A percentile compares a stretch with the other conserved stretches of the same genome.
Conservation (phyloP, 2,797 vertebrate species). For the Steatocranus sp. region DNA sequence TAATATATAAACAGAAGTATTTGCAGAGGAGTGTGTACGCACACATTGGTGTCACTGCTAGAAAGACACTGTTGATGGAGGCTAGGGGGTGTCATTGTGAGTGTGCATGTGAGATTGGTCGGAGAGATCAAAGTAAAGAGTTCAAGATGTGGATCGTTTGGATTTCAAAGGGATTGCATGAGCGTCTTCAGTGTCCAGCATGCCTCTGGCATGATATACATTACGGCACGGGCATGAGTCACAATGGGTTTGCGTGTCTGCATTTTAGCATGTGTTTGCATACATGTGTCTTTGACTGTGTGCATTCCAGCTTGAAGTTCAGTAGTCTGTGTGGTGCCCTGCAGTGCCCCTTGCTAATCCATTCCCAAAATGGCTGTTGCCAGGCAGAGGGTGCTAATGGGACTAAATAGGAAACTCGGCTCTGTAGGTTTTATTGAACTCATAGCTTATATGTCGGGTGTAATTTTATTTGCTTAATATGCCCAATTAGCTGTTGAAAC, state of each 20-base stretch:
- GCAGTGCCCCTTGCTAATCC: conserved; percentile 47
- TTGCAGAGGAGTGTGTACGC: neutral
- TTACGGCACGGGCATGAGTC: conserved; percentile 36
- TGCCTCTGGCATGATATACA: conserved; percentile 22
- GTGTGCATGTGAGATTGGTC: neutral
- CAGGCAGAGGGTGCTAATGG: conserved; percentile 54
- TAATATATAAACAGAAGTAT: neutral
- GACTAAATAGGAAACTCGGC: conserved; percentile 3
- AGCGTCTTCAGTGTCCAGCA: conserved; percentile 8
- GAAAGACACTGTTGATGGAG: neutral
- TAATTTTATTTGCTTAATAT: neutral
- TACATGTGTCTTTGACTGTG: conserved; percentile 9
- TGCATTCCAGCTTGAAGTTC: conserved; percentile 61
- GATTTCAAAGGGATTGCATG: conserved; percentile 19
- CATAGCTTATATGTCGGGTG: neutral
- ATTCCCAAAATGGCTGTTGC: conserved; percentile 67
- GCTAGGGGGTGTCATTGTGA: conserved; percentile 19
- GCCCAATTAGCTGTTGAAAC: neutral
- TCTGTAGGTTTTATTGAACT: neutral
- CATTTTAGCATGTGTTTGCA: conserved; percentile 16
- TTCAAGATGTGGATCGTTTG: conserved; percentile 17
- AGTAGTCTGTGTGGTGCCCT: conserved; percentile 37
- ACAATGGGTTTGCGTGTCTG: conserved; percentile 36
- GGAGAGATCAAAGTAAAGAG: conserved; percentile 41
- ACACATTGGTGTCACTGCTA: neutral